These are phyloP conservation scores for Trinorchestia longiramus DNA, from an alignment of 1,140 invertebrate genomes.

Conservation along the genomic window DNA sequence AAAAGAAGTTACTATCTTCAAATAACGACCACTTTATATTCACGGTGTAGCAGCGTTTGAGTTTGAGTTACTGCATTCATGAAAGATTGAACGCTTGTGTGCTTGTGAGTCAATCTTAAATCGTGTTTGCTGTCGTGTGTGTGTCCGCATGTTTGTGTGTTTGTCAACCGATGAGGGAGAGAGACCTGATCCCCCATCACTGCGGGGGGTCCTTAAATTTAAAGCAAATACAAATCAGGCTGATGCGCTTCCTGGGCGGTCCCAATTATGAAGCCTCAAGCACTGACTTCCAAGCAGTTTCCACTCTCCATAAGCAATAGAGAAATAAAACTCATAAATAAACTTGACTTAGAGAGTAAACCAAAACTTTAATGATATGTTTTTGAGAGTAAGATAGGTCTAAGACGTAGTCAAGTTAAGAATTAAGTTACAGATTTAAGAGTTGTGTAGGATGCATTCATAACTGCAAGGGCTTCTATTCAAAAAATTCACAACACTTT, in stretches of 20 bases:
- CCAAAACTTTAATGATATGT: too few species aligned
- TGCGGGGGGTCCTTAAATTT: slow-evolving; percentile 7
- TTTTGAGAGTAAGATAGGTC: too few species aligned
- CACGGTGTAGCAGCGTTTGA: background rate
- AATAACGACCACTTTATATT: background rate
- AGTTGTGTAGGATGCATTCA: too few species aligned
- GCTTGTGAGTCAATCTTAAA: background rate
- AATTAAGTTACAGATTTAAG: too few species aligned
- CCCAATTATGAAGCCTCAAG: background rate
- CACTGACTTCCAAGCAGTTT: background rate
- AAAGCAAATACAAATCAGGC: slow-evolving; percentile 36
- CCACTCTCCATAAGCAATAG: too few species aligned
- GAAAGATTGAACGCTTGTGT: background rate
- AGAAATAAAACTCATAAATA: too few species aligned
- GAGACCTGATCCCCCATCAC: background rate
- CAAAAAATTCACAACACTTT: too few species aligned
- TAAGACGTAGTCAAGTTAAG: too few species aligned
- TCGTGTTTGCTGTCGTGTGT: slow-evolving; percentile 5
- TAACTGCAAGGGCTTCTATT: too few species aligned
- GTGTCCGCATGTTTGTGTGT: background rate
- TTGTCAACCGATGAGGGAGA: background rate
- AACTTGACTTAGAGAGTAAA: too few species aligned
- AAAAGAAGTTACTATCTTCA: background rate
- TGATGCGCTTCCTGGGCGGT: background rate
- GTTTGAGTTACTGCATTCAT: background rate